Evolutionary conservation across 2,888 invertebrate genomes (phyloP).

Genomic region (Horisme vitalbata): DNA sequence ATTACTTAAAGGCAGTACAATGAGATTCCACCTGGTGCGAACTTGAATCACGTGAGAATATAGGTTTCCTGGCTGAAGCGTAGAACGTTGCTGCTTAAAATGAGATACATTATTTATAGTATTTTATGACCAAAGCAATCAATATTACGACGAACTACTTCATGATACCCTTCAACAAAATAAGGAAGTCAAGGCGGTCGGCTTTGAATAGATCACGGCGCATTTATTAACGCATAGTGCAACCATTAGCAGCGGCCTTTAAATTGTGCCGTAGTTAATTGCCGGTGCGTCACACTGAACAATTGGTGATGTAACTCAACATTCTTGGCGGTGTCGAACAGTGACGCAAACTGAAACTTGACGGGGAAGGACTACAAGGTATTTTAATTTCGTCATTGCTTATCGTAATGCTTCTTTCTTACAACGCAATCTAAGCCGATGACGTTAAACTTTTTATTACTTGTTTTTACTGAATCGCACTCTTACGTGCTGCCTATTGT

Average conservation of each 20-base stretch:
- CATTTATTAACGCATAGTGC: conserved; percentile 26
- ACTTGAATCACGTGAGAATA: neutral
- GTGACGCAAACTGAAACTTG: conserved; percentile 29
- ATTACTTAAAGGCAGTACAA: conserved; percentile 57
- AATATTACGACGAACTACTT: neutral
- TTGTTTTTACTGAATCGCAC: neutral
- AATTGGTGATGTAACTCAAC: conserved; percentile 32
- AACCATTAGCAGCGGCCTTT: conserved; percentile 30
- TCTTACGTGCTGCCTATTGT: too few species aligned
- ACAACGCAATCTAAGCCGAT: neutral
- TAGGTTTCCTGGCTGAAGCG: too few species aligned
- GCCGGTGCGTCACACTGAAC: conserved; percentile 31
- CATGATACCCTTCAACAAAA: conserved; percentile 7
- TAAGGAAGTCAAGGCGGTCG: conserved; percentile 28
- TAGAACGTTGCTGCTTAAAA: too few species aligned
- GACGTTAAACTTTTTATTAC: conserved; percentile 4
- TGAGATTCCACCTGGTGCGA: conserved; percentile 42
- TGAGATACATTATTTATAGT: too few species aligned
- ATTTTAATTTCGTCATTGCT: conserved; percentile 16
- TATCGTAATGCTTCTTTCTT: conserved; percentile 4
- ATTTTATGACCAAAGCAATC: too few species aligned
- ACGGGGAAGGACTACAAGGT: conserved; percentile 3
- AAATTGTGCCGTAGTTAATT: conserved; percentile 31
- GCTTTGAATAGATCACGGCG: conserved; percentile 19
- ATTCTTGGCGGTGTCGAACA: conserved; percentile 26